These are phyloP conservation scores for Trachymyrmex cornetzi DNA, from an alignment of 1,140 invertebrate species.

Conservation along the genomic window DNA sequence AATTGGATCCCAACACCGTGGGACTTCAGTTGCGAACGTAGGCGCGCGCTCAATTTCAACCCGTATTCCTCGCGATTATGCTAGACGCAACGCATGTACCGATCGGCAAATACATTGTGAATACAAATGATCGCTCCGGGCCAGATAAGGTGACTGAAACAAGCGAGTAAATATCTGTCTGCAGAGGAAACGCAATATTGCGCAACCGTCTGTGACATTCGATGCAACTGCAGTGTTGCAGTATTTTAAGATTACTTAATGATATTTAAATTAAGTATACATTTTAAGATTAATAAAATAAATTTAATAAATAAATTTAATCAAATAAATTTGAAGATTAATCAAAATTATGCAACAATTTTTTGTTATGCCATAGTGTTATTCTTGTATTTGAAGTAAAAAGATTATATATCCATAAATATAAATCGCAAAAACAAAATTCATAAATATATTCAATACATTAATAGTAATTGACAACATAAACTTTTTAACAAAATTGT, in stretches of 20 bases:
- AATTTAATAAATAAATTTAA: not conserved
- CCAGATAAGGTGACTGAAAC: slow-evolving; percentile 14
- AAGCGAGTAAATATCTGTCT: not conserved
- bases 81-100: slow-evolving; percentile 51
- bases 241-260: not conserved
- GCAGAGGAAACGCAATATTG: slow-evolving; percentile 31
- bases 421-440: not conserved
- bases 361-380: not conserved
- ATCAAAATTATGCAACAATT: not conserved
- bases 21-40: not conserved
- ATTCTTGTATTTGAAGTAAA: not conserved
- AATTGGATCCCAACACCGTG: slow-evolving; percentile 3
- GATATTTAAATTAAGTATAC: not conserved
- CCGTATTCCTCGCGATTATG: slow-evolving; percentile 78
- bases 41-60: slow-evolving; percentile 25
- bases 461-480: not conserved
- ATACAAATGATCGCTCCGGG: slow-evolving; percentile 61
- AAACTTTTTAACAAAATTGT: no score
- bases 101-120: slow-evolving; percentile 44
- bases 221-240: not conserved
- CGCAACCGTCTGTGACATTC: slow-evolving; percentile 13
- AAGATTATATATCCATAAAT: not conserved
- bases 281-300: not conserved
- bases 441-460: not conserved
- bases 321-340: not conserved